These are phyloP conservation scores for Dynastes tityus DNA, from an alignment of 2,888 invertebrate genomes.

Conservation along the genomic window DNA sequence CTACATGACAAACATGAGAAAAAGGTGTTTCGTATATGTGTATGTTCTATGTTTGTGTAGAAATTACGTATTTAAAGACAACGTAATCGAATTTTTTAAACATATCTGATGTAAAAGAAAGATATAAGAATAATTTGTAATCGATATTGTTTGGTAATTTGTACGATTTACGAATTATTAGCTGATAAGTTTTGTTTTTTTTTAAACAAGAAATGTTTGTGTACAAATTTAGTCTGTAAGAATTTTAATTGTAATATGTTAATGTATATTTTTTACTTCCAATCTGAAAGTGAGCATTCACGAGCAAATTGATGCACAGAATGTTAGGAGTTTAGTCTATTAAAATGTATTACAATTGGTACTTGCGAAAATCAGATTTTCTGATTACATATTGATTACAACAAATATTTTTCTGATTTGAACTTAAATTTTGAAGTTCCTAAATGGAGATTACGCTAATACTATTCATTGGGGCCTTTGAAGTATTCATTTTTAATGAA, in stretches of 20 bases:
- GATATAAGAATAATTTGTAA: constrained; percentile 10
- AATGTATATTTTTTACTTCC: constrained; percentile 3
- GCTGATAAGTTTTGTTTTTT: background rate
- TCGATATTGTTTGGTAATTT: background rate
- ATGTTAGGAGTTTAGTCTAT: constrained; percentile 1
- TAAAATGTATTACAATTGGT: background rate
- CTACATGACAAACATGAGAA: background rate
- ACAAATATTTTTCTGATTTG: too few relatives aligned
- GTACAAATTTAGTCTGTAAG: constrained; percentile 17
- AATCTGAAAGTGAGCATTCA: constrained; percentile 6
- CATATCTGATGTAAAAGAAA: background rate
- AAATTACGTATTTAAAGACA: constrained; percentile 38
- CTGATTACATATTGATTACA: too few relatives aligned
- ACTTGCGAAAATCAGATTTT: too few relatives aligned
- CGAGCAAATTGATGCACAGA: background rate
- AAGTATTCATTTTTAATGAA: too few relatives aligned
- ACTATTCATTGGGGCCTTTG: too few relatives aligned
- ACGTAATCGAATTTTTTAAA: constrained; percentile 30
- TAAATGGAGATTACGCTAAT: too few relatives aligned
- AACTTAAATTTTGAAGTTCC: too few relatives aligned
- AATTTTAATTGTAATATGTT: constrained; percentile 11
- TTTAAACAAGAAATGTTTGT: background rate
- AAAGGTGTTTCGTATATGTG: background rate
- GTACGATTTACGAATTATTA: constrained; percentile 4
- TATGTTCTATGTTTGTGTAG: too few relatives aligned